Conservation (phyloP, 2,888 invertebrate species). For the Metacarcinus magister region DNA sequence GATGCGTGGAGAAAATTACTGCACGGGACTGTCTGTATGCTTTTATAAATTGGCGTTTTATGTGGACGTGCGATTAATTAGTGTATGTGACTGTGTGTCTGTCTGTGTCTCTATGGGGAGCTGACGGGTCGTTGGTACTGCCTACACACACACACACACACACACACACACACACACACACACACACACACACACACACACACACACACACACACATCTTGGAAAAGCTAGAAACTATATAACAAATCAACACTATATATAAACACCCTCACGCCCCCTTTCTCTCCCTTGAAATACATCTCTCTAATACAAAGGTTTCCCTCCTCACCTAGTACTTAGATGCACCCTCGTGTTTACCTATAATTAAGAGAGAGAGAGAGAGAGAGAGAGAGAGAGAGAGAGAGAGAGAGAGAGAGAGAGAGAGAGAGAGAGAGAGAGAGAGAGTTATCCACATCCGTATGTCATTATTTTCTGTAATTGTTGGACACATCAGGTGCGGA, state of each 20-base stretch:
- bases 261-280: not conserved
- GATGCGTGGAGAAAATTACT: slow-evolving; percentile 36
- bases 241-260: not conserved
- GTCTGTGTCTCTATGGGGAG: not conserved
- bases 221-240: too few species aligned
- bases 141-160: not conserved
- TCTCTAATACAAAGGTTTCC: not conserved
- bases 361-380: slow-evolving; percentile 1
- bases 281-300: not conserved
- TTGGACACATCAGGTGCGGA: not conserved
- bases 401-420: too few species aligned
- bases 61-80: slow-evolving; percentile 32
- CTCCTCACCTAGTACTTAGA: not conserved
- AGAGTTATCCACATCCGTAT: not conserved
- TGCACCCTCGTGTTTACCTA: not conserved
- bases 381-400: too few species aligned
- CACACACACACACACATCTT: slow-evolving; percentile 15
- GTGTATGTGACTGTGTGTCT: not conserved
- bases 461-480: not conserved
- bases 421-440: not conserved
- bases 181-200: slow-evolving; percentile 41
- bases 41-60: not conserved
- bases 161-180: slow-evolving; percentile 45
- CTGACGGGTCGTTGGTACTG: not conserved
- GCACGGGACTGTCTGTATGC: not conserved